Evolutionary conservation across 2,888 invertebrate species (phyloP), one percentile per base, ranked within the genome.

Genomic region (Scaptomyza cyrtandrae): DNA sequence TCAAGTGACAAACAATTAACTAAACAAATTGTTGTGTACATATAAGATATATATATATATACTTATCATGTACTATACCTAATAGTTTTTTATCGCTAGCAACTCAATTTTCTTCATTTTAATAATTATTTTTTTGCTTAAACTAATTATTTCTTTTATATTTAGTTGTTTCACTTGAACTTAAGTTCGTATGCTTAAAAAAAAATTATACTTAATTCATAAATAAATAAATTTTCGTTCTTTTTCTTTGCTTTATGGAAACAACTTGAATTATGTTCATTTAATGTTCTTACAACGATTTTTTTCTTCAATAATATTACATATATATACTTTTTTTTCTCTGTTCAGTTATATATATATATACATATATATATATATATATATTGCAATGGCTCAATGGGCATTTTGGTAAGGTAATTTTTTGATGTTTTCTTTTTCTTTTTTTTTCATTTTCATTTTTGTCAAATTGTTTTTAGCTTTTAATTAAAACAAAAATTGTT

Each of bases 381-480:
- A 33, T 44, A 66, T 70, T 49, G 66, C 75, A 54, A 59, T 39
- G 59, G 54, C 54, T 54, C 57, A 16, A 46, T 35, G 76, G 74
- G 59, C 73, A 56, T 63, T 70, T 78, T 65, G 66, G 64, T 79
- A 82, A 84, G 81, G 77, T 81, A 60, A 79, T 82, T 78, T 84
- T 53, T 55, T 76, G 62, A 75, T 80, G 80, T 78, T 84, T 66
- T 61, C 70, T 75, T 35, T 35, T n/a, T n/a, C n/a, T n/a, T n/a
- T n/a, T n/a, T n/a, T n/a, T n/a, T n/a, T n/a, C n/a, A n/a, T 78
- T 84, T 66, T 61, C 70, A 72, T 35, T 35, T 33, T 11, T 4
- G 33, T 37, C 5, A n/a, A 16, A 33, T 44, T 33, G 6, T 11
- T 43, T 58, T 27, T 27, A n/a, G 24, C 35, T 10, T 46, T 46